Evolutionary conservation across 2,797 vertebrate genomes (phyloP).

Genomic region (Danio kyathit): DNA sequence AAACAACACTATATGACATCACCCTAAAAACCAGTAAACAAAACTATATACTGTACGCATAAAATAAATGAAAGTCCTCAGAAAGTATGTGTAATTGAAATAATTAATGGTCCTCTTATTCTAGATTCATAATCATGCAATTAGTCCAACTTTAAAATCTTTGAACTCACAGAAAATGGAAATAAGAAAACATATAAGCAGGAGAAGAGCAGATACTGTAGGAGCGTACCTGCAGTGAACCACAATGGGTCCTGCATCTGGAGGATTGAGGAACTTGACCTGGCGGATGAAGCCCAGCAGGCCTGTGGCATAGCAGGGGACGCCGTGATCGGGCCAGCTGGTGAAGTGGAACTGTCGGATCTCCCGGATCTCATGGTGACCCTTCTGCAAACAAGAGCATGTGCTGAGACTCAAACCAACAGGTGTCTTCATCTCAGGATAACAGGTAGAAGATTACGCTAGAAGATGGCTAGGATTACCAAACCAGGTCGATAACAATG

Average conservation of each 20-base stretch:
- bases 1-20: neutral
- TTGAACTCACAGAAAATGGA: neutral
- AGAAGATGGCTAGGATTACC: conserved; percentile 15
- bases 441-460: neutral
- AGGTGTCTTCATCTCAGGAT: conserved; percentile 18
- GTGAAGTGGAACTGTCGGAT: conserved; percentile 98
- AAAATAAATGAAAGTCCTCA: neutral
- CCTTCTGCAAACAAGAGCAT: conserved; percentile 83
- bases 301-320: conserved; percentile 95
- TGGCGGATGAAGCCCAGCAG: conserved; percentile 95
- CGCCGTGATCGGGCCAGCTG: conserved; percentile 97
- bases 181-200: neutral
- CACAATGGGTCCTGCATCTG: conserved; percentile 91
- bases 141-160: conserved; percentile 11
- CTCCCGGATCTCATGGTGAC: conserved; percentile 96
- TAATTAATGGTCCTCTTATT: conserved; percentile 4
- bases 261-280: conserved; percentile 97
- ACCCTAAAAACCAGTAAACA: neutral
- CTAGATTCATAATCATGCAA: neutral
- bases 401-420: neutral
- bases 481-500: neutral
- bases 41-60: neutral
- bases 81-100: neutral
- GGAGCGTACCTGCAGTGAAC: conserved; percentile 92
- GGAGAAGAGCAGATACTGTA: too few relatives aligned